These are phyloP conservation scores for Cepaea hortensis DNA, from an alignment of 2,888 invertebrate species.

Conservation along the genomic window DNA sequence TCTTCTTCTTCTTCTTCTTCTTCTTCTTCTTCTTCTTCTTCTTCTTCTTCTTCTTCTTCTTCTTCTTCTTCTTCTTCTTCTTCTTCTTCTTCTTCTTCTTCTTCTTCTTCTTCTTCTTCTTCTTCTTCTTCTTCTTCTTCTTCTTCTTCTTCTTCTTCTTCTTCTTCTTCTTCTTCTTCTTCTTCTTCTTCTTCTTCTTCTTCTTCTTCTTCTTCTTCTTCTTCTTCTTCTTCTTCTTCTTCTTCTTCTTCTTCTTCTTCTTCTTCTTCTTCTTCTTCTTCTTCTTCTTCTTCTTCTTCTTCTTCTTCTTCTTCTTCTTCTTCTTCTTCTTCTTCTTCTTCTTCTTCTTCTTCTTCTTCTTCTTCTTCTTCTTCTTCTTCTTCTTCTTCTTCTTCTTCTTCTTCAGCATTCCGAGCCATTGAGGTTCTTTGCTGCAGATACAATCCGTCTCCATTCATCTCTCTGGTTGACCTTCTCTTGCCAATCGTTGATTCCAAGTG, in stretches of 20 bases:
- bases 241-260: constrained; percentile 13
- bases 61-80: not conserved
- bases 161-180: constrained; percentile 9
- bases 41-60: not conserved
- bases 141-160: not conserved
- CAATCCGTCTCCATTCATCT: too few species aligned
- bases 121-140: constrained; percentile 15
- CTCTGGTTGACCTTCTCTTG: too few species aligned
- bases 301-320: constrained; percentile 8
- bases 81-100: not conserved
- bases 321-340: constrained; percentile 20
- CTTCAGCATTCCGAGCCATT: not conserved
- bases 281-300: constrained; percentile 12
- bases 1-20: constrained; percentile 13
- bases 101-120: constrained; percentile 17
- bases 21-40: constrained; percentile 19
- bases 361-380: constrained; percentile 9
- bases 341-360: constrained; percentile 15
- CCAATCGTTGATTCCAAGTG: not conserved
- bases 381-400: constrained; percentile 20
- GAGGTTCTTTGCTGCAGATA: too few species aligned
- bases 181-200: constrained; percentile 1
- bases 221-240: constrained; percentile 7
- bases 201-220: constrained; percentile 24
- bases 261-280: constrained; percentile 23